These are phyloP conservation scores for Thermophis baileyi DNA, from an alignment of 2,113 vertebrate genomes.

Conservation along the genomic window DNA sequence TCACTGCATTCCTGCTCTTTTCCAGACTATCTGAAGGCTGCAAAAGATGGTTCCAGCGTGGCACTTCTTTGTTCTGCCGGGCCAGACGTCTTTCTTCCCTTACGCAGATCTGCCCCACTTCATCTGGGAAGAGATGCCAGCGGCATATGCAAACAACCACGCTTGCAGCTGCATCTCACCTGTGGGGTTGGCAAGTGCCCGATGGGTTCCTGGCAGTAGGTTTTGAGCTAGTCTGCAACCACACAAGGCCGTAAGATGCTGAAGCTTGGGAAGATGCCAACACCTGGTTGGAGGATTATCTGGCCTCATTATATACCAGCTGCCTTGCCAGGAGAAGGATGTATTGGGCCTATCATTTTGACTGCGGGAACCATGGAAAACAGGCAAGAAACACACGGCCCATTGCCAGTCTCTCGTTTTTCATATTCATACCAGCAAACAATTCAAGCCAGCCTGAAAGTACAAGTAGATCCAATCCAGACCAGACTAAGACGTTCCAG, in stretches of 20 bases:
- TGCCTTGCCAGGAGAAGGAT: constrained; percentile 7
- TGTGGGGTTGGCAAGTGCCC: background rate
- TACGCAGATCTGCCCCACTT: background rate
- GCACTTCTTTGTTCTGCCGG: background rate
- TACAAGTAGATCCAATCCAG: background rate
- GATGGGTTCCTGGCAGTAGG: background rate
- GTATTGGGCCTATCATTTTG: background rate
- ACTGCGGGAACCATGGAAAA: background rate
- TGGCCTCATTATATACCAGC: background rate
- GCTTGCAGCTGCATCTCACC: background rate
- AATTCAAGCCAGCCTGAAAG: background rate
- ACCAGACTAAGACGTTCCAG: background rate
- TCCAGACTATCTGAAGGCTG: background rate
- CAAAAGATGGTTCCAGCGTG: background rate
- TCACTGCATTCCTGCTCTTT: background rate
- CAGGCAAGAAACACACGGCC: background rate
- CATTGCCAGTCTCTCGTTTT: background rate
- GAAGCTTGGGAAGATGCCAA: background rate
- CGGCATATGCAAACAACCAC: background rate
- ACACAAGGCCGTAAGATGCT: background rate
- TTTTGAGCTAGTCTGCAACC: background rate
- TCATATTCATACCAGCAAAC: background rate
- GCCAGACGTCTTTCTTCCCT: background rate
- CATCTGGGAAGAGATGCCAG: background rate
- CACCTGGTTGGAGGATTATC: background rate